A percentile compares a stretch with the other conserved stretches of the same genome.
phyloP scores from a whole-genome alignment of 2,113 vertebrate species.

The Ptyas mucosa region DNA sequence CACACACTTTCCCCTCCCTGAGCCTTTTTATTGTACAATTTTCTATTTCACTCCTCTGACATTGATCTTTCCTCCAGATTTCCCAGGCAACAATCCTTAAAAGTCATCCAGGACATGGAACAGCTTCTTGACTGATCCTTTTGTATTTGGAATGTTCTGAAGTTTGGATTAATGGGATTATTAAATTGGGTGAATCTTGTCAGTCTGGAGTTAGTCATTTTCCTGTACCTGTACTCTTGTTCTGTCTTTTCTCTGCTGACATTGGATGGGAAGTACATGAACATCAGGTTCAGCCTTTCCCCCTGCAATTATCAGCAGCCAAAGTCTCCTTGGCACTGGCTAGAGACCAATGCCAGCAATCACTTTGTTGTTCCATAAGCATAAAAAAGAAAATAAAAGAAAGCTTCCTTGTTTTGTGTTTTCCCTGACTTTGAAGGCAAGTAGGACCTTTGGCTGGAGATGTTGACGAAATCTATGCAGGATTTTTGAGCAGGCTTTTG shows the following conservation, averaged over 20 bases:
- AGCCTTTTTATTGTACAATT: neutral
- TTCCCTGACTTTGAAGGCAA: neutral
- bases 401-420: neutral
- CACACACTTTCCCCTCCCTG: too few species aligned
- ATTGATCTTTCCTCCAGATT: neutral
- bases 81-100: neutral
- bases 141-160: neutral
- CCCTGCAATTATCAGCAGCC: neutral
- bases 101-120: neutral
- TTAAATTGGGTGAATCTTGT: neutral
- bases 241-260: constrained; percentile 8
- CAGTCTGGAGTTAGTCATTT: constrained; percentile 34
- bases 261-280: constrained; percentile 11
- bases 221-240: constrained; percentile 39
- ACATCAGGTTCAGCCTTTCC: neutral
- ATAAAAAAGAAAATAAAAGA: fast-evolving
- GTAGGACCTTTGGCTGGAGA: neutral
- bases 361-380: fast-evolving
- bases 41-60: neutral
- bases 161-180: neutral
- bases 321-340: neutral
- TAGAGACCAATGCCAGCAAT: neutral
- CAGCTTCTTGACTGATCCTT: neutral
- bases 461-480: neutral
- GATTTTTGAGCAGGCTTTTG: neutral